These are phyloP conservation scores for Sapayoa aenigma DNA, from an alignment of 2,113 vertebrate genomes.

Conservation along the genomic window DNA sequence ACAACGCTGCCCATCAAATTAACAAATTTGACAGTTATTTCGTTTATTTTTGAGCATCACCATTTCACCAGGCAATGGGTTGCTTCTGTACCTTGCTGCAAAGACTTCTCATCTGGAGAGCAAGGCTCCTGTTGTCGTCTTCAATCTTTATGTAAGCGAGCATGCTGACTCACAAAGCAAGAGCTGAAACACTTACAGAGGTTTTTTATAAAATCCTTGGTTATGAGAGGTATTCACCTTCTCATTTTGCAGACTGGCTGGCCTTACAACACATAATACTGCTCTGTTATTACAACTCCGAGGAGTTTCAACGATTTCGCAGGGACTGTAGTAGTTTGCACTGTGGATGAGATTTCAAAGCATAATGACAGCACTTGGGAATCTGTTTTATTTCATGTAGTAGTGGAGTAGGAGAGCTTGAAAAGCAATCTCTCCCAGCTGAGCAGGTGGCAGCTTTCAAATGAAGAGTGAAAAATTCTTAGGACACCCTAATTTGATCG, in stretches of 20 bases:
- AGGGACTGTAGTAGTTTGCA: neutral
- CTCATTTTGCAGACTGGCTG: neutral
- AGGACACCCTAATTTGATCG: neutral
- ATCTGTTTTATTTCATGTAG: neutral
- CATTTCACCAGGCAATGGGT: neutral
- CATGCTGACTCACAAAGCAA: neutral
- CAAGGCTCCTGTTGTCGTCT: neutral
- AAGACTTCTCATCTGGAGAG: neutral
- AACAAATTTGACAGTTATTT: neutral
- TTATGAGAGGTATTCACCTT: neutral
- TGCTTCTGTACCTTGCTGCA: neutral
- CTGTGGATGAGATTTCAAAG: constrained; percentile 29
- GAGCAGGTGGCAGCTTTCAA: constrained; percentile 15
- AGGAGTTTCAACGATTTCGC: fast-evolving
- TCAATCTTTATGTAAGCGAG: neutral
- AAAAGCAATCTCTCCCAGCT: neutral
- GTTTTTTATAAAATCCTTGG: neutral
- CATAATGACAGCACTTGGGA: neutral
- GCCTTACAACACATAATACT: neutral
- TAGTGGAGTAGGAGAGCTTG: neutral
- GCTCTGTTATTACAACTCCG: neutral
- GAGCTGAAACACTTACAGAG: neutral
- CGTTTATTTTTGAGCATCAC: neutral
- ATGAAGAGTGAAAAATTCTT: neutral
- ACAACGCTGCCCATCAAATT: neutral